These are phyloP conservation scores for Drosophila elegans DNA, from an alignment of 1,140 invertebrate genomes.

Conservation along the genomic window DNA sequence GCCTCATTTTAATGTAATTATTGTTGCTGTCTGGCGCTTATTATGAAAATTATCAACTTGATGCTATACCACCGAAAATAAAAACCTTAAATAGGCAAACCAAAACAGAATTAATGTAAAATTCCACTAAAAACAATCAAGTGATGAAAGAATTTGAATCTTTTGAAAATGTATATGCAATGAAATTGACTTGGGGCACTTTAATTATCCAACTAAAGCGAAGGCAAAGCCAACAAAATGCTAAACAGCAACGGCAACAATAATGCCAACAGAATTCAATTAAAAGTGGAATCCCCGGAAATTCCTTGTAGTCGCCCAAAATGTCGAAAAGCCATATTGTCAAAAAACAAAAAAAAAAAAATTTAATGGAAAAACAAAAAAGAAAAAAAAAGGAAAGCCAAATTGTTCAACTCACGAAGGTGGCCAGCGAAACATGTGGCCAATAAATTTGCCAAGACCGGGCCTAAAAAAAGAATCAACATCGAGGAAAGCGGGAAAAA, in stretches of 20 bases:
- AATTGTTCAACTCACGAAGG: slow-evolving; percentile 78
- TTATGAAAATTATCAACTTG: slow-evolving; percentile 76
- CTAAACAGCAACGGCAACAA: slow-evolving; percentile 51
- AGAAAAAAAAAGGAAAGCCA: slow-evolving; percentile 40
- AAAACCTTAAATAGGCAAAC: slow-evolving; percentile 37
- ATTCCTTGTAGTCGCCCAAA: slow-evolving; percentile 75
- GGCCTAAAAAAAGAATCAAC: slow-evolving; percentile 33
- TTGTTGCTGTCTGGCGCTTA: slow-evolving; percentile 61
- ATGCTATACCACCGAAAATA: slow-evolving; percentile 34
- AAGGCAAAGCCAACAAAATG: slow-evolving; percentile 61
- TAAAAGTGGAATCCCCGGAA: slow-evolving; percentile 79
- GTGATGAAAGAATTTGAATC: slow-evolving; percentile 27
- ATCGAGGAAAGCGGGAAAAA: slow-evolving; percentile 8
- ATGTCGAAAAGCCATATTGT: slow-evolving; percentile 64
- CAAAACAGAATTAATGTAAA: slow-evolving; percentile 30
- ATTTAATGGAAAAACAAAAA: slow-evolving; percentile 1
- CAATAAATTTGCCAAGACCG: slow-evolving; percentile 66
- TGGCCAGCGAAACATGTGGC: slow-evolving; percentile 76
- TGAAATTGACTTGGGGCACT: slow-evolving; percentile 44
- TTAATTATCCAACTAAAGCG: slow-evolving; percentile 66
- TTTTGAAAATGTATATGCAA: slow-evolving; percentile 39
- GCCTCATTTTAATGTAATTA: slow-evolving; percentile 67
- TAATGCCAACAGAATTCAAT: slow-evolving; percentile 72
- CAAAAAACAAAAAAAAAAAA: slow-evolving; percentile 31
- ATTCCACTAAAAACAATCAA: slow-evolving; percentile 41